Evolutionary conservation across 2,797 vertebrate species (phyloP).

Genomic region (Eulemur coronatus): DNA sequence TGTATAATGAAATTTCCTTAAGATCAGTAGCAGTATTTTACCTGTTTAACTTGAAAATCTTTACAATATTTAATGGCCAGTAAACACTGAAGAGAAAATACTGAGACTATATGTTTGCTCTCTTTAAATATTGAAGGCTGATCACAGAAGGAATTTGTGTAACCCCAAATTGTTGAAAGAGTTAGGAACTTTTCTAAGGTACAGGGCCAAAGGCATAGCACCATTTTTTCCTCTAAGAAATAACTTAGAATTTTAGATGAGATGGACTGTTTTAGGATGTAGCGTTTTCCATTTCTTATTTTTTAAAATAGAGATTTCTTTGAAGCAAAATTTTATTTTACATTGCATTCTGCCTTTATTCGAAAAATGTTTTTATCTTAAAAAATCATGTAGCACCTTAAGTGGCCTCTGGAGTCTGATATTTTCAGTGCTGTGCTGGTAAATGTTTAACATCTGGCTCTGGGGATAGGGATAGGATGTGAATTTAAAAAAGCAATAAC

Average conservation of each 20-base stretch:
- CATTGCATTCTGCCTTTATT: not conserved
- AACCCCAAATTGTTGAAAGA: not conserved
- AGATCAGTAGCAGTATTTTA: not conserved
- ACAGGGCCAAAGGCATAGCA: not conserved
- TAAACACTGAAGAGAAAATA: slow-evolving; percentile 28
- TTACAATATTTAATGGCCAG: slow-evolving; percentile 3
- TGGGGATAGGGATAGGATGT: not conserved
- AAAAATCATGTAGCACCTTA: slow-evolving; percentile 8
- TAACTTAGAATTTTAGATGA: not conserved
- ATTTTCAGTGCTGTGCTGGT: not conserved
- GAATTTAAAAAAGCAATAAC: not conserved
- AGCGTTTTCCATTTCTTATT: not conserved
- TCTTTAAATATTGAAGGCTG: not conserved
- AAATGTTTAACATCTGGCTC: not conserved
- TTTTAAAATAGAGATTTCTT: not conserved
- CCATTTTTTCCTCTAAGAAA: not conserved
- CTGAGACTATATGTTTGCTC: not conserved
- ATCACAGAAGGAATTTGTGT: not conserved
- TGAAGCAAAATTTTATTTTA: slow-evolving; percentile 21
- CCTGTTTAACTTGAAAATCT: slow-evolving; percentile 38
- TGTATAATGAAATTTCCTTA: not conserved
- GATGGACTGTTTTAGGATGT: not conserved
- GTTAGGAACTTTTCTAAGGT: not conserved
- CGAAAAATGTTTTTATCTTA: not conserved
- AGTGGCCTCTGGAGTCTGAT: not conserved